These are phyloP conservation scores for cattle (Bos taurus) DNA, from an alignment of 2,113 vertebrate species.

Conservation along the genomic window DNA sequence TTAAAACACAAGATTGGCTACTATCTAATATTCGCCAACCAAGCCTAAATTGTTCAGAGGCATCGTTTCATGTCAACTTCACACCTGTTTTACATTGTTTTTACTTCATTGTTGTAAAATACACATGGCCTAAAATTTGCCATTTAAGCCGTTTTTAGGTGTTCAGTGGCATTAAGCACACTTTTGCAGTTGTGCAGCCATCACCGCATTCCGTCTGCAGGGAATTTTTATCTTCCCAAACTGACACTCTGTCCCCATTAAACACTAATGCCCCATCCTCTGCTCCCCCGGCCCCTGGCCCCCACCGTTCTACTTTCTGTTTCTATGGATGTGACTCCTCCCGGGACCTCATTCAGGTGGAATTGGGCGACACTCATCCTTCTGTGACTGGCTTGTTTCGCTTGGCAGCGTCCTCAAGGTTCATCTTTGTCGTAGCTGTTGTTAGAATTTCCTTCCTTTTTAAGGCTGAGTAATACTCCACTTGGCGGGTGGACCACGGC, in stretches of 20 bases:
- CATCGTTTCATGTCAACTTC: no score
- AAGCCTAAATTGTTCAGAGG: neutral
- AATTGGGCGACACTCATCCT: fast-evolving
- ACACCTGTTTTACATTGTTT: neutral
- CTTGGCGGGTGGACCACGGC: fast-evolving
- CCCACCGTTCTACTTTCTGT: fast-evolving
- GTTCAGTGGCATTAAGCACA: fast-evolving
- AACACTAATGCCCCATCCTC: no score
- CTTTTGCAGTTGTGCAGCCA: fast-evolving
- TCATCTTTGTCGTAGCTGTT: fast-evolving
- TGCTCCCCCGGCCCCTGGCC: fast-evolving
- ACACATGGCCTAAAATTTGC: fast-evolving
- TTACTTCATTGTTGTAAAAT: neutral
- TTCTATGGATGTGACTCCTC: neutral
- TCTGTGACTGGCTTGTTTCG: neutral
- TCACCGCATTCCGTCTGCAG: neutral
- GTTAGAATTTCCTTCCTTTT: neutral
- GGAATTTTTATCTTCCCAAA: no score
- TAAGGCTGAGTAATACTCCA: neutral
- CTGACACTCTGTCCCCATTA: neutral
- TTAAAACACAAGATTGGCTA: fast-evolving
- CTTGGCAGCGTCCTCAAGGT: fast-evolving
- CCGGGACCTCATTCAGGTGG: fast-evolving
- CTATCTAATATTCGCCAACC: neutral
- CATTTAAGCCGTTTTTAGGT: fast-evolving